These are phyloP conservation scores for Psilanteris sp. DNA, from an alignment of 1,140 invertebrate genomes.

Conservation along the genomic window DNA sequence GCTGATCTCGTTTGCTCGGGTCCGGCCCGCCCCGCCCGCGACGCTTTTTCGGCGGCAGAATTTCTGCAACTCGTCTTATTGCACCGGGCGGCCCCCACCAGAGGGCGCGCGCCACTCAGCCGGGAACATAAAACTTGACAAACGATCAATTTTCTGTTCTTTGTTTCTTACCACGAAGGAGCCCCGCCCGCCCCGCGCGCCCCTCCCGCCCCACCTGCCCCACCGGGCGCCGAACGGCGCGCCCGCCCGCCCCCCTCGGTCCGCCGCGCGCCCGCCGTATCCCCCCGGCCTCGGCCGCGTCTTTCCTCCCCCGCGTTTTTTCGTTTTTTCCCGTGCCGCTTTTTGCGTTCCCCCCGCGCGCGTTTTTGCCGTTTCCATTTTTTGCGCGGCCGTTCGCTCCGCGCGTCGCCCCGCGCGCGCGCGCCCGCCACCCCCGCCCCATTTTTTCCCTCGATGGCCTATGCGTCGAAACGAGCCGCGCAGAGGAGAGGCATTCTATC, in stretches of 20 bases:
- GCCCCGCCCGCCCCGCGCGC: slow-evolving; percentile 63
- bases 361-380: slow-evolving; percentile 29
- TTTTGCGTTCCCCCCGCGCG: slow-evolving; percentile 35
- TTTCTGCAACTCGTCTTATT: slow-evolving; percentile 71
- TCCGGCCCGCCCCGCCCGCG: slow-evolving; percentile 39
- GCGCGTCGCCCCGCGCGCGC: slow-evolving; percentile 19
- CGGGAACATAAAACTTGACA: slow-evolving; percentile 77
- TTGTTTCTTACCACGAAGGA: slow-evolving; percentile 75
- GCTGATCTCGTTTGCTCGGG: slow-evolving; percentile 36
- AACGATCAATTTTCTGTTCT: slow-evolving; percentile 79
- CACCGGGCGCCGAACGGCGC: too few relatives aligned
- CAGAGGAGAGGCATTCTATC: slow-evolving; percentile 77
- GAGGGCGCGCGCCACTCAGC: slow-evolving; percentile 50
- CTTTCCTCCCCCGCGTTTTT: slow-evolving; percentile 13
- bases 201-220: slow-evolving; percentile 34
- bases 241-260: slow-evolving; percentile 16
- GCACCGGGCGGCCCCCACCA: slow-evolving; percentile 29
- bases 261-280: slow-evolving; percentile 36
- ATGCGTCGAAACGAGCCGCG: slow-evolving; percentile 75
- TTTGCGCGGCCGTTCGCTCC: slow-evolving; percentile 49
- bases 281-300: slow-evolving; percentile 2
- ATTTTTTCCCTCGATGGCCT: slow-evolving; percentile 57
- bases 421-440: slow-evolving; percentile 29
- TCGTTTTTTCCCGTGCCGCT: slow-evolving; percentile 18
- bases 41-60: slow-evolving; percentile 62